Evolutionary conservation across 2,888 invertebrate species (phyloP), one percentile per base, ranked within the genome.

Genomic region (Ormia ochracea): DNA sequence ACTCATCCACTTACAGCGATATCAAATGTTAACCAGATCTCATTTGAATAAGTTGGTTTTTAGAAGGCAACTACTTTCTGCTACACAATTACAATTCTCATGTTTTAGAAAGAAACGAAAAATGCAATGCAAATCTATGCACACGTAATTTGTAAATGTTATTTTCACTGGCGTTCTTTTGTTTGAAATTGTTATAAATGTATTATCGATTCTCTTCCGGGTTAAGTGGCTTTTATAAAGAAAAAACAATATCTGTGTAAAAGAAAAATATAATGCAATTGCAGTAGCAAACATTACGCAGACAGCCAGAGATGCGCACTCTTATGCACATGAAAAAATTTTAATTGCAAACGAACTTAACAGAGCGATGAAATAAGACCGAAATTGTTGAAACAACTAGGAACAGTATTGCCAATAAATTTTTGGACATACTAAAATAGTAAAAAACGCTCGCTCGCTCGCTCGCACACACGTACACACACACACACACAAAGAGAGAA

Each of bases 131-230:
- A 65, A 65, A 65, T 50, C 45, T 56, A 38, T 74, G 61, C 56
- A 56, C 38, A 73, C 36, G 38, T 14, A 65, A 48, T 66, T 65
- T 58, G 26, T 23, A 38, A 45, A 45, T n/a, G n/a, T n/a, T n/a
- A n/a, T 56, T 36, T 19, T 69, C 52, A 68, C 33, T 50, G 48
- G 45, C 43, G 61, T 63, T 63, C 72, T 70, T 72, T 70, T 63
- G 58, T 79, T 70, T 65, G 58, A 50, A 70, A 31, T 59, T 61
- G 45, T 66, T 72, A 26, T 43, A 58, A 74, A 48, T 36, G 74
- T 68, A 73, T 63, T 72, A 80, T 80, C 76, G 79, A 80, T 80
- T 80, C 72, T 73, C 72, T 80, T 80, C 80, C 80, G 80, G 76
- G 80, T 80, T 80, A 76, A 73, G 76, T 76, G 76, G 80, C 50